A percentile compares a stretch with the other conserved stretches of the same genome.
These are phyloP conservation scores for Drosophila quinaria DNA, from an alignment of 2,888 invertebrate species.

Conservation along the genomic window DNA sequence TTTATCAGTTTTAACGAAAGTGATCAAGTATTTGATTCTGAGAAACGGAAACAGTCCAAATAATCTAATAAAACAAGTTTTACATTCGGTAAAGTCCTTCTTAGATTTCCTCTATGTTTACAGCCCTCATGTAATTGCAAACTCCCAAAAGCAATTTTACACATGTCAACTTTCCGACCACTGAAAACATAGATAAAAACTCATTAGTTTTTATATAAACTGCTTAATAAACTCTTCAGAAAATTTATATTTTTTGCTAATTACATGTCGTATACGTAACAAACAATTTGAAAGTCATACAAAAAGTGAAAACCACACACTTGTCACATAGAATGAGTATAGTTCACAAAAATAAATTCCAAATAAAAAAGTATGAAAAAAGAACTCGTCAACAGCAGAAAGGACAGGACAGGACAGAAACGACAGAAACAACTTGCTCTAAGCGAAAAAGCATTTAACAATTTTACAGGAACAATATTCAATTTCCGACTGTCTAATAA, in stretches of 20 bases:
- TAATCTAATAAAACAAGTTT: no score
- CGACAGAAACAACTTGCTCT: conserved; percentile 17
- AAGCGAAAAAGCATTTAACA: conserved; percentile 70
- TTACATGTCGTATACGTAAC: conserved; percentile 59
- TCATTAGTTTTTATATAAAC: background rate
- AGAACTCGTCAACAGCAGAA: conserved; percentile 50
- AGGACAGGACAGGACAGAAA: background rate
- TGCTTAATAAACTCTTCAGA: conserved; percentile 15
- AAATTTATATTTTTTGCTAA: conserved; percentile 48
- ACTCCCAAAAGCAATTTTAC: background rate
- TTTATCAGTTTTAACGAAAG: no score
- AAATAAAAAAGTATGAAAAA: conserved; percentile 1
- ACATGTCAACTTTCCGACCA: background rate
- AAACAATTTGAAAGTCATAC: conserved; percentile 58
- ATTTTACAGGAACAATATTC: conserved; percentile 77
- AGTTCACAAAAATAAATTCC: conserved; percentile 12
- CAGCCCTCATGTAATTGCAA: background rate
- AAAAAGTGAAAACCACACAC: conserved; percentile 45
- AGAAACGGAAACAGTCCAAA: no score
- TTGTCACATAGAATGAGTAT: conserved; percentile 36
- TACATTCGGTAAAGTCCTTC: background rate
- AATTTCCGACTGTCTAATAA: conserved; percentile 80
- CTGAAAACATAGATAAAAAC: conserved; percentile 5
- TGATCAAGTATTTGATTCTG: no score
- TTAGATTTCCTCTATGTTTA: background rate